Conservation (phyloP, 2,888 invertebrate genomes). For the Pseudoips prasinana region DNA sequence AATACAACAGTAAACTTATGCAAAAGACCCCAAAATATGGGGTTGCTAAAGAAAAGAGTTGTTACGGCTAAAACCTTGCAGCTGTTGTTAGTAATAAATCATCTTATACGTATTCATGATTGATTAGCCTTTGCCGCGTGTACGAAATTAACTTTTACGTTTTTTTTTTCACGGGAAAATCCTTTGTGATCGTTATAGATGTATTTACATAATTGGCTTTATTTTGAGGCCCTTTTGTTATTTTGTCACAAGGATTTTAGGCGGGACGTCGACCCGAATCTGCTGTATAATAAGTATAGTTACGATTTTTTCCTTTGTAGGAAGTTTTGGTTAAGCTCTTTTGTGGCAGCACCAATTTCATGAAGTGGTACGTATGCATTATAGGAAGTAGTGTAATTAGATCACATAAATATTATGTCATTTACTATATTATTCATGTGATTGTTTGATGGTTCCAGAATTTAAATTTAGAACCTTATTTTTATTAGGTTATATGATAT, state of each 20-base stretch:
- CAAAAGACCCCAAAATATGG: too few relatives aligned
- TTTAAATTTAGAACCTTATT: too few relatives aligned
- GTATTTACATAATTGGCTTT: conserved; percentile 39
- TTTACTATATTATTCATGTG: not conserved
- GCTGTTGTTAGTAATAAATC: conserved; percentile 64
- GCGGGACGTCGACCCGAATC: conserved; percentile 24
- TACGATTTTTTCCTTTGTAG: not conserved
- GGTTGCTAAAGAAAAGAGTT: conserved; percentile 54
- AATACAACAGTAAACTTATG: too few relatives aligned
- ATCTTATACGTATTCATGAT: conserved; percentile 61
- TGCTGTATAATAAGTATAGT: conserved; percentile 21
- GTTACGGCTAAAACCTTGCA: conserved; percentile 48
- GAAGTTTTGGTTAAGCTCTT: conserved; percentile 1
- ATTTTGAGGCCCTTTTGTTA: conserved; percentile 28
- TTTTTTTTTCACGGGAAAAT: conserved; percentile 17
- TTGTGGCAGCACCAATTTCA: too few relatives aligned
- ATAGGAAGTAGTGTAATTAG: too few relatives aligned
- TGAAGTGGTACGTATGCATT: too few relatives aligned
- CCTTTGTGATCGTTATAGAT: conserved; percentile 28
- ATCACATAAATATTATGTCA: not conserved
- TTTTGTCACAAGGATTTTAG: conserved; percentile 24
- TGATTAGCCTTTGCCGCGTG: conserved; percentile 53
- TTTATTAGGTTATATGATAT: too few relatives aligned
- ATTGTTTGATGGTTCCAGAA: too few relatives aligned
- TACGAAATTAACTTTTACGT: conserved; percentile 51